Evolutionary conservation across 2,888 invertebrate species (phyloP), one percentile per base, ranked within the genome.

Genomic region (Synergus gifuensis): DNA sequence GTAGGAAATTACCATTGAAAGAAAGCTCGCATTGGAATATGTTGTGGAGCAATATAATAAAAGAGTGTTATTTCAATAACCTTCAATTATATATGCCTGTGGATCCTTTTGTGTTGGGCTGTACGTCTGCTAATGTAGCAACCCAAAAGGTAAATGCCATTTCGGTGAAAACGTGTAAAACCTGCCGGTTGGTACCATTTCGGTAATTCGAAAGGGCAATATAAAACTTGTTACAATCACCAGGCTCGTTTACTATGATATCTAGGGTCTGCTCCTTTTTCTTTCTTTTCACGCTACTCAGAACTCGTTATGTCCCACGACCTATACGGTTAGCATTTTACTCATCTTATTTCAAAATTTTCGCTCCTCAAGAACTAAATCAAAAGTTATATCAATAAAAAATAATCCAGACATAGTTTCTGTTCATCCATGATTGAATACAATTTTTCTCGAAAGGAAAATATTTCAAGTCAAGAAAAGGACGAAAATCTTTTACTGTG

Each of bases 161-260:
- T 69, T 69, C 69, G 49, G 49, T 69, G 49, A 49, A 69, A 69
- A 69, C 49, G 49, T 44, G 69, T 69, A 69, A 69, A 69, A 69
- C 36, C 69, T 49, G 69, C 69, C 49, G 69, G 46, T 69, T 69
- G 69, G 46, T 49, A 69, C 22, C 69, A 69, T 49, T 69, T 69
- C 49, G 69, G 36, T 69, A 69, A 69, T 49, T 69, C 69, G n/a
- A 49, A 69, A 49, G 28, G 69, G 69, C 49, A 46, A 49, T 69
- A 69, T 69, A 69, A 69, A 69, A 69, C 69, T 69, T 69, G 69
- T 44, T 69, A 69, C 69, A 69, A 69, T 69, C 69, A 69, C 28
- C 69, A 49, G 49, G 69, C 69, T 69, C 69, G 69, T 69, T 69
- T 69, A 49, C 69, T 49, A 46, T 69, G 49, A 69, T 69, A 69